Percentiles rank a stretch among this genome's conserved stretches.
Conservation (phyloP, 2,113 vertebrate genomes). For the Meriones unguiculatus region DNA sequence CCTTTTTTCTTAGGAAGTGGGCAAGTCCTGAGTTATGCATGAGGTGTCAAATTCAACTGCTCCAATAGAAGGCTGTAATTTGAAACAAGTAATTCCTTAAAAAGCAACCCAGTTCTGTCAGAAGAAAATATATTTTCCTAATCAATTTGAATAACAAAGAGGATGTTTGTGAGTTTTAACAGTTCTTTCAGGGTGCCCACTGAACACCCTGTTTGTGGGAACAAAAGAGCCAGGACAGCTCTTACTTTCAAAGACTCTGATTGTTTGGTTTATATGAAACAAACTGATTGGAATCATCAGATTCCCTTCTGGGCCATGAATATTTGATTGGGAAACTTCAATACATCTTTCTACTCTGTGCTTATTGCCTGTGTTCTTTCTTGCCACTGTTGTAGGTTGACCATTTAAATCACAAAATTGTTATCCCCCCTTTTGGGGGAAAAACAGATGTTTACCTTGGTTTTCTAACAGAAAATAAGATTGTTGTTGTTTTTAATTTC, state of each 20-base stretch:
- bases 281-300: constrained; percentile 31
- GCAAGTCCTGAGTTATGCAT: background rate
- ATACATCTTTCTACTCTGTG: background rate
- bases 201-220: background rate
- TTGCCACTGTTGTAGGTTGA: constrained; percentile 5
- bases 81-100: constrained; percentile 51
- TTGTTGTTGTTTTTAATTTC: background rate
- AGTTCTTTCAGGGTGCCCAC: background rate
- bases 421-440: background rate
- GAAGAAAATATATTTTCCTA: constrained; percentile 59
- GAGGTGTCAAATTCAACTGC: background rate
- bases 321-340: constrained; percentile 26
- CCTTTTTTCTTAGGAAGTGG: background rate
- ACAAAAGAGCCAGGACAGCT: constrained; percentile 1
- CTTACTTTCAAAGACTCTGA: background rate
- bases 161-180: constrained; percentile 31
- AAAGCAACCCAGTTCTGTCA: constrained; percentile 39
- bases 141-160: constrained; percentile 57
- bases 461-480: constrained; percentile 25
- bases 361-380: background rate
- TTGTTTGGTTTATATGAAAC: background rate
- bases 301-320: background rate
- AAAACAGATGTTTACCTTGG: constrained; percentile 23
- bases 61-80: background rate
- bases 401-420: background rate